Base-by-base conservation (phyloP, 2,888 invertebrate genomes). In the Dasysyrphus tricinctus region DNA sequence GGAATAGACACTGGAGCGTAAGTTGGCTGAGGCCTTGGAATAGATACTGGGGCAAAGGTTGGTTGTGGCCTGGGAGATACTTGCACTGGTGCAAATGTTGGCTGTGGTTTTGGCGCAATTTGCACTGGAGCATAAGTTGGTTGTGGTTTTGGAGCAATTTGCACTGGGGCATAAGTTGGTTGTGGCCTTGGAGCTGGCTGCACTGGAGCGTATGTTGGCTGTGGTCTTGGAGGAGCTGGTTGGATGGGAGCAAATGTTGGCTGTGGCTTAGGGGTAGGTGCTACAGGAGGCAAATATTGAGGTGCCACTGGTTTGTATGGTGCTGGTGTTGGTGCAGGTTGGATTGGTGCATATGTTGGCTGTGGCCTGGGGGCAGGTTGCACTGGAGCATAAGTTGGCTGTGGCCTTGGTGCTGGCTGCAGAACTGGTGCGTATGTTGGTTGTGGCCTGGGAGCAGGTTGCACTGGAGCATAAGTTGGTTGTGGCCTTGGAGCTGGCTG, bases 341-440 rank as follows among this genome's bases (percentile, higher is more conserved):
- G 16, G 4, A 49, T 11, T 65, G 65, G 65, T 16, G 47, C 19
- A n/a, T 34, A 65, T 5, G 51, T 47, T 5, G 34, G 65, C 12
- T 54, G 75, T 32, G 32, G 57, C 34, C 44, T 57, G 12, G 57
- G 56, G n/a, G 34, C 47, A 3, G 34, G 37, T 29, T 29, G 61
- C 37, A 67, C 42, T 19, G 56, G 56, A 8, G 39, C 5, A 9
- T 16, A n/a, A 4, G 80, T 69, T 3, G 80, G 75, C 8, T 51
- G 61, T 32, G 70, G 75, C 11, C 19, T 44, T n/a, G 65, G 65
- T 11, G 44, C 59, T 4, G 57, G 69, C 19, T 57, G 51, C n/a
- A 19, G 24, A 24, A 24, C 11, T 5, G 34, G 12, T 12, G 59
- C 11, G 9, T 51, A 42, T 0, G 72, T 47, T 5, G 34, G 65